A percentile compares a stretch with the other conserved stretches of the same genome.
These are phyloP conservation scores for Elachura formosa DNA, from an alignment of 2,113 vertebrate genomes.

Conservation along the genomic window DNA sequence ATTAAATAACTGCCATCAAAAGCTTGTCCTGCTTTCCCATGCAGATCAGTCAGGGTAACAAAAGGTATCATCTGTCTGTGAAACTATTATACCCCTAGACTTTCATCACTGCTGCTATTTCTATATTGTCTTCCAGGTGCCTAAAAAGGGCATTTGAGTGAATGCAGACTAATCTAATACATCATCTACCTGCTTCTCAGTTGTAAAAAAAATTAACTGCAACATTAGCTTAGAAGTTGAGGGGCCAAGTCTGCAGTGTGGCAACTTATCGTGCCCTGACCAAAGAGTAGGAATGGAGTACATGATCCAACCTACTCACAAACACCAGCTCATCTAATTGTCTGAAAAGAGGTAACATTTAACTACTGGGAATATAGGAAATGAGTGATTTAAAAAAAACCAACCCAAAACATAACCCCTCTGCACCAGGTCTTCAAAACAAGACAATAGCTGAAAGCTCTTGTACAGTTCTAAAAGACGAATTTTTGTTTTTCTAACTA, in stretches of 20 bases:
- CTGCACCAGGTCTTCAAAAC: not conserved
- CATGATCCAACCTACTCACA: not conserved
- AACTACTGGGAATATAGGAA: not conserved
- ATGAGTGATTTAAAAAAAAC: not conserved
- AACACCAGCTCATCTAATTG: not conserved
- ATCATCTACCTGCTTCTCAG: not conserved
- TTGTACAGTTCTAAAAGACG: not conserved
- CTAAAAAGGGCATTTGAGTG: not conserved
- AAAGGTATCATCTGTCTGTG: constrained; percentile 19
- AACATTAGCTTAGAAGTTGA: not conserved
- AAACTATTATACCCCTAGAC: not conserved
- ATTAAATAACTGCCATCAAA: constrained; percentile 13
- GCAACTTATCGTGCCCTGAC: not conserved
- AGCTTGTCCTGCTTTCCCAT: constrained; percentile 43
- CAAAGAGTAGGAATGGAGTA: not conserved
- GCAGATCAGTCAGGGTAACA: not conserved
- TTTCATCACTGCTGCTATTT: constrained; percentile 17
- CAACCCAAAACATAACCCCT: not conserved
- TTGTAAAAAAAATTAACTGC: not conserved
- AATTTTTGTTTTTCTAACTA: not conserved
- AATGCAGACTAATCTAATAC: not conserved
- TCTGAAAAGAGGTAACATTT: not conserved
- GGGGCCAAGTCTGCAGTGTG: not conserved
- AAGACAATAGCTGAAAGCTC: not conserved
- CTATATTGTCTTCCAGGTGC: not conserved